These are phyloP conservation scores for Gymnoscopelus braueri DNA, from an alignment of 2,797 vertebrate genomes.

Conservation along the genomic window DNA sequence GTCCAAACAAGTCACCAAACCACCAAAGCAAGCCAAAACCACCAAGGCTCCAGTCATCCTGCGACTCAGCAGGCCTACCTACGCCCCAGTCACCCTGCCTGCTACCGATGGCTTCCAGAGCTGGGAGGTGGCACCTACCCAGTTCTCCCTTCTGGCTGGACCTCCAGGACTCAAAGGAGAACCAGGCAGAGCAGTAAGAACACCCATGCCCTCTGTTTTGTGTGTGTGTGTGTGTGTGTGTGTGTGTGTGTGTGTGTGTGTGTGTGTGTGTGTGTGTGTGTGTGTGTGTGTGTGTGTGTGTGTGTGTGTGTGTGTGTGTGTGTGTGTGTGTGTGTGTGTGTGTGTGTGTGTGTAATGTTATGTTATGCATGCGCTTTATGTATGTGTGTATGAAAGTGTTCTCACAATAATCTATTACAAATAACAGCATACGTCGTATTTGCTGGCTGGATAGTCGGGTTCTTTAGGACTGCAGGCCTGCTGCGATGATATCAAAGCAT, in stretches of 20 bases:
- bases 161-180: conserved; percentile 91
- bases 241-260: conserved; percentile 20
- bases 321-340: too few relatives aligned
- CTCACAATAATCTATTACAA: too few relatives aligned
- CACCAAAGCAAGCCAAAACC: conserved; percentile 64
- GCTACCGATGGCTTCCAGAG: conserved; percentile 84
- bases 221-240: conserved; percentile 3
- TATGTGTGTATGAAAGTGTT: too few relatives aligned
- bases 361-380: too few relatives aligned
- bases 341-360: too few relatives aligned
- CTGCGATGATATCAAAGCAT: too few relatives aligned
- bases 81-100: conserved; percentile 79
- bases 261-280: conserved; percentile 11
- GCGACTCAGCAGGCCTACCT: conserved; percentile 57
- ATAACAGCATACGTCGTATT: too few relatives aligned
- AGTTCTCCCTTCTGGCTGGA: conserved; percentile 83
- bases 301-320: not conserved
- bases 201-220: conserved; percentile 14
- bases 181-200: conserved; percentile 86
- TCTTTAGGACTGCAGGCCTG: too few relatives aligned
- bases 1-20: conserved; percentile 58
- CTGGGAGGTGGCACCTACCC: conserved; percentile 85
- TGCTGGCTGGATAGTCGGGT: too few relatives aligned
- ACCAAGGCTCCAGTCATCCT: conserved; percentile 61
- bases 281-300: conserved; percentile 9